These are phyloP conservation scores for Epirrhoe alternata DNA, from an alignment of 2,888 invertebrate genomes.

Conservation along the genomic window DNA sequence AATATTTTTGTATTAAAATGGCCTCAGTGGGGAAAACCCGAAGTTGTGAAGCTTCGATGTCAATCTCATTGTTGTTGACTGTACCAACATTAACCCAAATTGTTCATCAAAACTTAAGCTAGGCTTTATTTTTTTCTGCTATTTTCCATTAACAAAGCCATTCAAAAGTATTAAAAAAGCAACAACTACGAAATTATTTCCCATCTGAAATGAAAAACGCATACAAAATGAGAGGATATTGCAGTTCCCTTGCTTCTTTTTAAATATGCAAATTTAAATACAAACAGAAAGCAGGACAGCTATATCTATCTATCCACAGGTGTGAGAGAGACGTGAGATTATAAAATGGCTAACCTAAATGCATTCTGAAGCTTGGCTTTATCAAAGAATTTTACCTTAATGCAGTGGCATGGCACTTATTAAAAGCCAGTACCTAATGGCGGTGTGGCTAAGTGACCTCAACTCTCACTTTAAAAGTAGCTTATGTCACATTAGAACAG, in stretches of 20 bases:
- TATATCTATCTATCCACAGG: conserved; percentile 15
- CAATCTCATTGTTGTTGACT: too few species aligned
- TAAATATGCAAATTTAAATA: conserved; percentile 72
- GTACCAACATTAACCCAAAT: background rate
- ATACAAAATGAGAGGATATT: conserved; percentile 67
- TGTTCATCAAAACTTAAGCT: background rate
- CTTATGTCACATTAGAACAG: background rate
- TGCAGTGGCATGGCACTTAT: conserved; percentile 13
- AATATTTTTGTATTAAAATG: too few species aligned
- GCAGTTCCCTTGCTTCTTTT: conserved; percentile 60
- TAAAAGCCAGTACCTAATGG: background rate
- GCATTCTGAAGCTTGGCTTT: conserved; percentile 45
- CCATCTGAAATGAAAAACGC: conserved; percentile 58
- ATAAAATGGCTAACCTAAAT: conserved; percentile 51
- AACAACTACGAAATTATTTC: conserved; percentile 51
- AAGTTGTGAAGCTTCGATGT: too few species aligned
- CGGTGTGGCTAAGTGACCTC: background rate
- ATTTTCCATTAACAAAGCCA: conserved; percentile 3
- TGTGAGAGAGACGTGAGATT: conserved; percentile 25
- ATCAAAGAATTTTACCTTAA: conserved; percentile 34
- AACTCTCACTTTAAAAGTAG: background rate
- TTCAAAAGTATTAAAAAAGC: conserved; percentile 31
- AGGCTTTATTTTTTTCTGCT: background rate
- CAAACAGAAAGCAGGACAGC: conserved; percentile 49
- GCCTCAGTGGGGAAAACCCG: too few species aligned